A percentile compares a stretch with the other conserved stretches of the same genome.
Evolutionary conservation across 2,888 invertebrate species (phyloP).

Genomic region (Meandrusa payeni): DNA sequence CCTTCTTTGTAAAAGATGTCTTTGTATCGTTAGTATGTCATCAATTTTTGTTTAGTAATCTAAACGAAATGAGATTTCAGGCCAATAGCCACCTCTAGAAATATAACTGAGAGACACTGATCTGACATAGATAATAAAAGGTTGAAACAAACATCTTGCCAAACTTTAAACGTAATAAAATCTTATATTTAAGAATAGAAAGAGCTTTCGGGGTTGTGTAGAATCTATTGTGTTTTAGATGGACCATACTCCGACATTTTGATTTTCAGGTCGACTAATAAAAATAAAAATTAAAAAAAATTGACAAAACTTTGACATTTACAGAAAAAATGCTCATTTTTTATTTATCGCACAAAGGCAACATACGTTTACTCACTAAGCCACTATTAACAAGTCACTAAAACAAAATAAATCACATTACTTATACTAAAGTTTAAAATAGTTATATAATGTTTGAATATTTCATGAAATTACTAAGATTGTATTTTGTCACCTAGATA

Average conservation of each 20-base stretch:
- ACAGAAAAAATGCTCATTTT: conserved; percentile 50
- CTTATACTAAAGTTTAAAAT: conserved; percentile 37
- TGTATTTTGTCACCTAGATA: conserved; percentile 41
- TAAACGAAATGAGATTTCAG: conserved; percentile 26
- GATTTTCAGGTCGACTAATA: conserved; percentile 43
- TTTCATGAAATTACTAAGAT: conserved; percentile 54
- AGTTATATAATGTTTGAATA: conserved; percentile 53
- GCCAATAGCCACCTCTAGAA: conserved; percentile 19
- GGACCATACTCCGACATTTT: conserved; percentile 37
- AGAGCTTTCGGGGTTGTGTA: conserved; percentile 76
- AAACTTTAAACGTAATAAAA: conserved; percentile 3
- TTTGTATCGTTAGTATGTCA: conserved; percentile 5
- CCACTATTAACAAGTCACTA: conserved; percentile 36
- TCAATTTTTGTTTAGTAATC: conserved; percentile 24
- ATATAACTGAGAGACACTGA: conserved; percentile 21
- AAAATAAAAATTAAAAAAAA: too few relatives aligned
- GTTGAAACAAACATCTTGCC: too few relatives aligned
- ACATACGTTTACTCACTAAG: conserved; percentile 29
- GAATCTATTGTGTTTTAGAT: conserved; percentile 48
- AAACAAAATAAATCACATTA: conserved; percentile 36
- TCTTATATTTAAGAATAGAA: conserved; percentile 33
- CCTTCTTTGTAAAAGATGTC: not conserved
- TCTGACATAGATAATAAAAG: conserved; percentile 12
- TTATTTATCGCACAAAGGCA: conserved; percentile 66
- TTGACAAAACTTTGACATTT: conserved; percentile 74